Evolutionary conservation across 2,797 vertebrate genomes (phyloP).

Genomic region (Loriculus beryllinus): DNA sequence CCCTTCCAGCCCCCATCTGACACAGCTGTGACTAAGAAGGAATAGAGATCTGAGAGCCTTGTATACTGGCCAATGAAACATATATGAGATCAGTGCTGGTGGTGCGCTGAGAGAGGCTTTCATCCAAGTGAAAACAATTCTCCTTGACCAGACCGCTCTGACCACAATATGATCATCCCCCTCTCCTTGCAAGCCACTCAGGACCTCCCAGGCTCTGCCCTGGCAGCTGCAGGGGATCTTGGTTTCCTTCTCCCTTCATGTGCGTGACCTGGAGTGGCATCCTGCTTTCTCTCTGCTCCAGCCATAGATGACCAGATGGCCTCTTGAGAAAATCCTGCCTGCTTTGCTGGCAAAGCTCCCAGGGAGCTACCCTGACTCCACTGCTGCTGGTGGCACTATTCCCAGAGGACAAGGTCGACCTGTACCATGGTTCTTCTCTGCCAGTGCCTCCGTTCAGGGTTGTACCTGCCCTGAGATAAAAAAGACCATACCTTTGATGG

Average conservation of each 20-base stretch:
- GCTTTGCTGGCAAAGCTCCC: not conserved
- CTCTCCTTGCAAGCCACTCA: not conserved
- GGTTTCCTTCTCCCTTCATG: not conserved
- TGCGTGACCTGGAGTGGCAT: not conserved
- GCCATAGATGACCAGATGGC: not conserved
- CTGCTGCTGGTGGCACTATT: not conserved
- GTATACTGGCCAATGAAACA: not conserved
- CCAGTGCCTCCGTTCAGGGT: accelerated
- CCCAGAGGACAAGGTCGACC: not conserved
- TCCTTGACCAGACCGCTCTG: not conserved
- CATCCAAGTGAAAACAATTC: not conserved
- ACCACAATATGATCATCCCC: not conserved
- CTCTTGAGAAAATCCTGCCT: not conserved
- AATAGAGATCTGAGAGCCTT: not conserved
- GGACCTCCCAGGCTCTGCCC: not conserved
- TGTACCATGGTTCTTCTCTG: not conserved
- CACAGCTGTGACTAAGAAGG: not conserved
- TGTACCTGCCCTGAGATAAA: not conserved
- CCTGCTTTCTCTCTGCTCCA: not conserved
- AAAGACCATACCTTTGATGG: not conserved
- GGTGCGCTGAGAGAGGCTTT: not conserved
- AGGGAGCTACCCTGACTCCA: not conserved
- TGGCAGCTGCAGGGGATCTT: not conserved
- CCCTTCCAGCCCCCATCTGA: not conserved
- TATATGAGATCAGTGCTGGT: not conserved